phyloP scores from a whole-genome alignment of 2,888 invertebrate species.

The Xanthorhoe spadicearia region DNA sequence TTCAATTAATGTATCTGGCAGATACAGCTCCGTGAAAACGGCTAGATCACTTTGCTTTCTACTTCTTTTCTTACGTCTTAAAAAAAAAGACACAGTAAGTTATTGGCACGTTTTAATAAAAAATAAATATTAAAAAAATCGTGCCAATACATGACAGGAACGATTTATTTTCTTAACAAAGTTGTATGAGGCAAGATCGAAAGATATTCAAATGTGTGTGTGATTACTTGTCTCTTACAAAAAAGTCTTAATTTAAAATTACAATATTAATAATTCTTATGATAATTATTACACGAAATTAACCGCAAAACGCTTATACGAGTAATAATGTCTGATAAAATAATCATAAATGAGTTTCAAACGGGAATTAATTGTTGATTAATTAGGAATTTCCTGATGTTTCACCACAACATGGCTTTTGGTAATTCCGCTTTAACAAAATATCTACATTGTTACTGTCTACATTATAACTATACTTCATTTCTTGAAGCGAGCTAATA shows the following conservation, averaged over 20 bases:
- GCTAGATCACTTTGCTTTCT: conserved; percentile 7
- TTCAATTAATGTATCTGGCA: conserved; percentile 27
- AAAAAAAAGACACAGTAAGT: too few species aligned
- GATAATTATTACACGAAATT: too few species aligned
- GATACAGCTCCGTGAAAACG: conserved; percentile 10
- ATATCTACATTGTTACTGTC: not conserved
- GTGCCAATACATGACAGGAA: too few species aligned
- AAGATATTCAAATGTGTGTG: not conserved
- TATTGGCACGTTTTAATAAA: too few species aligned
- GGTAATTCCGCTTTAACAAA: not conserved
- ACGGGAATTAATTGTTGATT: not conserved
- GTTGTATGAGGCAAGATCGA: too few species aligned
- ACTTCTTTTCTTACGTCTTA: not conserved
- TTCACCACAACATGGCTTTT: not conserved
- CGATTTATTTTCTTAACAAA: too few species aligned
- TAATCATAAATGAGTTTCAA: not conserved
- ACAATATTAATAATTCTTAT: too few species aligned
- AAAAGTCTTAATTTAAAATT: too few species aligned
- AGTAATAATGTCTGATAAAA: not conserved
- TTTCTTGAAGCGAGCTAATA: too few species aligned
- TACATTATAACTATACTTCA: too few species aligned
- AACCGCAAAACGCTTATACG: not conserved
- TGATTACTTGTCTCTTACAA: too few species aligned
- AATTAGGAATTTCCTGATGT: not conserved
- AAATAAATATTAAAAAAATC: too few species aligned